Base-by-base conservation (phyloP, 2,113 vertebrate genomes). In the Tylochromis polylepis region DNA sequence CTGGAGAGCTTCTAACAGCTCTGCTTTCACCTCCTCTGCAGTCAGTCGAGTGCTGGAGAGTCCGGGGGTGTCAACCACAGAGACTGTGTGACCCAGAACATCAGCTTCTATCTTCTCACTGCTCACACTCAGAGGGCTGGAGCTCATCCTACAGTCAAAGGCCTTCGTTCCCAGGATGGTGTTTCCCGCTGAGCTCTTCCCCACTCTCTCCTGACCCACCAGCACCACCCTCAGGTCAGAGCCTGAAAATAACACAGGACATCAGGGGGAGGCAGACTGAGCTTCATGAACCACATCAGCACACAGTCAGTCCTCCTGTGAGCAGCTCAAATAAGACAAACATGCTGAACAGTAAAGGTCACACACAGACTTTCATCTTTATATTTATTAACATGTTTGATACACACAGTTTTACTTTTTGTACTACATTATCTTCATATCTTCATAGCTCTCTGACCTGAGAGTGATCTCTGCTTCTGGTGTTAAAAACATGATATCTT, bases 181-280 rank as follows among this genome's bases (percentile, higher is more conserved):
- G 82, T 88, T 88, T 82, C 65, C 86, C 20, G 77, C 29, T 60
- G 78, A 81, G 43, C 82, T 83, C 72, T 83, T 87, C 22, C 85
- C 70, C 8, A 83, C 82, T 57, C 2, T 18, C 82, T 83, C 82
- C 27, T 83, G 82, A 75, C 82, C 65, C 82, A 83, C 82, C 53
- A 72, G 82, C 51, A 83, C 36, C 53, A 83, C 6, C 15, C 51
- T 56, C 15, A 58, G 62, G 11, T 67, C 81, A 11, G 59, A 36
- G 31, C 12, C 57, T 58, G 57, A 58, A 75, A 36, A 36, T 29
- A 29, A 29, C 27, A 29, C 27, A 29, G n/a, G n/a, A n/a, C n/a
- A n/a, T n/a, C n/a, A n/a, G 34, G 34, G 34, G 34, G 34, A 36
- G 34, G 34, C 34, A 36, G 34, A 36, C 34, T 36, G 7, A 36